These are phyloP conservation scores for Euwallacea similis DNA, from an alignment of 1,140 invertebrate genomes.

Conservation along the genomic window DNA sequence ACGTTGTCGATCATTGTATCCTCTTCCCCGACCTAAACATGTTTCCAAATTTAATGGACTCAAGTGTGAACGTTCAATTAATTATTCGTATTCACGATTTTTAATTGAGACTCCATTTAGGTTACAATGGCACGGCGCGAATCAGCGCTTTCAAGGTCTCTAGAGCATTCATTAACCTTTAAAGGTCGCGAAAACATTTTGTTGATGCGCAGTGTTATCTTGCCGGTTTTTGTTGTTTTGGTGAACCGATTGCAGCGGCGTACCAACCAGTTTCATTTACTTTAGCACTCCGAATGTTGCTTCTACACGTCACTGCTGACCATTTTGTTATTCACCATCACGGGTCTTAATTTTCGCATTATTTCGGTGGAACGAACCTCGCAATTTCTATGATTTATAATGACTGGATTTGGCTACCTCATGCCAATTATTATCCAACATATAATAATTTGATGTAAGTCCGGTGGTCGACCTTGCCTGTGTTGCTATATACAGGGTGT, in stretches of 20 bases:
- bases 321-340: slow-evolving; percentile 4
- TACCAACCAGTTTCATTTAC: not conserved
- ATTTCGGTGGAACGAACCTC: slow-evolving; percentile 20
- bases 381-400: slow-evolving; percentile 26
- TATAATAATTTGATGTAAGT: slow-evolving; percentile 5
- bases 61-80: slow-evolving; percentile 45
- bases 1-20: not conserved
- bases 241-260: slow-evolving; percentile 15
- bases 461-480: not conserved
- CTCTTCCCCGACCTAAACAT: not conserved
- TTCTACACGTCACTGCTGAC: not conserved
- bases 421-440: slow-evolving; percentile 8
- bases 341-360: slow-evolving; percentile 7
- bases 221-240: slow-evolving; percentile 18
- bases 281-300: not conserved
- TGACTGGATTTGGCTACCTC: slow-evolving; percentile 20
- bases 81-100: slow-evolving; percentile 43
- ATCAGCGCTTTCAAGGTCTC: slow-evolving; percentile 46
- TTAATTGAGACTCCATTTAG: slow-evolving; percentile 38
- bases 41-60: slow-evolving; percentile 6
- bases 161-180: slow-evolving; percentile 52
- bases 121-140: slow-evolving; percentile 25
- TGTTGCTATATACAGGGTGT: slow-evolving; percentile 2
- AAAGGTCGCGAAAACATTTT: slow-evolving; percentile 44
- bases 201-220: slow-evolving; percentile 27